Percentiles rank a stretch among this genome's conserved stretches.
Conservation (phyloP, 1,140 invertebrate genomes). For the Dreissena rostriformis region DNA sequence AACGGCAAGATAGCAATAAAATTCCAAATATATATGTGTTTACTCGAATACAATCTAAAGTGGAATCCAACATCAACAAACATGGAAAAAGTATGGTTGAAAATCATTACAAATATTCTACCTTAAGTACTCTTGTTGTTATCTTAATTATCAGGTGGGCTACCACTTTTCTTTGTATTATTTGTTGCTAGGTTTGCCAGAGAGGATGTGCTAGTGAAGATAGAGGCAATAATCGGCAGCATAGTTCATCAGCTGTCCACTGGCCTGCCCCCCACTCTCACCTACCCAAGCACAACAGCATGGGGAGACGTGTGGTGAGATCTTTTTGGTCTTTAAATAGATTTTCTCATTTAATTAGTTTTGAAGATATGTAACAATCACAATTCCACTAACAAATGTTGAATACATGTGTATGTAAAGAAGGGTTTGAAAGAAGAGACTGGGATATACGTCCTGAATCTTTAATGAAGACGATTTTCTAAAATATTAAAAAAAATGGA, state of each 20-base stretch:
- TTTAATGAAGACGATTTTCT: no score
- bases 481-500: no score
- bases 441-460: background rate
- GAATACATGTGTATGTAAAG: background rate
- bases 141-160: no score
- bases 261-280: constrained; percentile 23
- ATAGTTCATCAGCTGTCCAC: constrained; percentile 15
- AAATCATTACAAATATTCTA: no score
- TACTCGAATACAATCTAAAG: no score
- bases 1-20: no score
- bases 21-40: no score
- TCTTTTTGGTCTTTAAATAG: background rate
- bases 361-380: background rate
- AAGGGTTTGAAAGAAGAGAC: background rate
- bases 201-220: constrained; percentile 28
- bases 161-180: no score
- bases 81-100: no score
- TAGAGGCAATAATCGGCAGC: constrained; percentile 19
- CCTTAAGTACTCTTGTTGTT: no score
- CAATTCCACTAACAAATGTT: background rate
- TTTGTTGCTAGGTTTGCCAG: background rate
- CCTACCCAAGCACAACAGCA: constrained; percentile 23
- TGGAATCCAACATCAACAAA: no score
- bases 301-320: constrained; percentile 47
- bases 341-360: background rate